Conservation (phyloP, 2,888 invertebrate species). For the Rhamphomyia laevipes region DNA sequence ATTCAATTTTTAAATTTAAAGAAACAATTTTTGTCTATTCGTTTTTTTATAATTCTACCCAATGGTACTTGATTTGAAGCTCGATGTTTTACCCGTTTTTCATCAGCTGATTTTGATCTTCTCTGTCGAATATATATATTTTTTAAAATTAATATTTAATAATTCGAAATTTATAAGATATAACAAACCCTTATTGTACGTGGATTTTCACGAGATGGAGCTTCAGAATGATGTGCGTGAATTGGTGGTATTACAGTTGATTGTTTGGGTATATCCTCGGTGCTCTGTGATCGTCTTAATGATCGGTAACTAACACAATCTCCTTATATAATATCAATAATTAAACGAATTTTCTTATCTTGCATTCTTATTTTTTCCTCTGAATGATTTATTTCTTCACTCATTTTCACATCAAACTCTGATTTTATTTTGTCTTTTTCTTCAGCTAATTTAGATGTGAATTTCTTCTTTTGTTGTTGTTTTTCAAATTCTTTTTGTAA, state of each 20-base stretch:
- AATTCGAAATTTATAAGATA: no score
- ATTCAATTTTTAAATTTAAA: no score
- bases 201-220: slow-evolving; percentile 8
- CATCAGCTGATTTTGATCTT: slow-evolving; percentile 69
- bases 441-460: slow-evolving; percentile 50
- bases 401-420: slow-evolving; percentile 51
- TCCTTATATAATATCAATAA: slow-evolving; percentile 47
- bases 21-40: no score
- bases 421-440: slow-evolving; percentile 64
- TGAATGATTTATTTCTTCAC: slow-evolving; percentile 45
- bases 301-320: slow-evolving; percentile 30
- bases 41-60: slow-evolving; percentile 54
- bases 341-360: slow-evolving; percentile 47
- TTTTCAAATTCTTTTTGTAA: slow-evolving; percentile 54
- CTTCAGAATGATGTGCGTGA: slow-evolving; percentile 1
- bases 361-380: slow-evolving; percentile 46
- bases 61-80: slow-evolving; percentile 67
- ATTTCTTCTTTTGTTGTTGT: slow-evolving; percentile 53
- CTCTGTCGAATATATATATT: slow-evolving; percentile 50
- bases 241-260: not conserved
- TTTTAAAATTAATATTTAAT: not conserved
- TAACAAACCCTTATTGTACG: slow-evolving; percentile 8
- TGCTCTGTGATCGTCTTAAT: slow-evolving; percentile 11
- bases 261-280: no score
- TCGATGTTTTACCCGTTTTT: slow-evolving; percentile 79